Base-by-base conservation (phyloP, 1,140 invertebrate species). In the Pseudomyrmex sp. region DNA sequence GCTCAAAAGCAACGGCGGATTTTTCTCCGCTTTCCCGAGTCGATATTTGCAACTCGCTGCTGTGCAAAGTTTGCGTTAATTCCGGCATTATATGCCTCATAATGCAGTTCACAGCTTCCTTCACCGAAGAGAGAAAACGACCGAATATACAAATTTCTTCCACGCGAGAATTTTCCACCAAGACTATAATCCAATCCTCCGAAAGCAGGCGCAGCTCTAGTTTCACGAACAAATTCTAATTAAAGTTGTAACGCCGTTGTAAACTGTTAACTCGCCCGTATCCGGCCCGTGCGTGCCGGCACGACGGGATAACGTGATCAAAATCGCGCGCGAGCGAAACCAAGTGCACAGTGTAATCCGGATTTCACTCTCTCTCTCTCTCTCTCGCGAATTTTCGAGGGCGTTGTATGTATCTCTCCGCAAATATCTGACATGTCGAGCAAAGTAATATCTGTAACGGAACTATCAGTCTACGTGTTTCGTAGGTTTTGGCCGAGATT, bases 311-410 rank as follows among this genome's bases (percentile, higher is more conserved):
- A 35, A 58, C 52, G 35, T 68, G 62, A 68, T 56, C 35, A 35
- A 35, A 35, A 35, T 35, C 35, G 35, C 35, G 35, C 26, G 13
- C 50, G 63, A 18, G 9, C 75, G 35, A 15, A 68, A 69, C 48
- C 18, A 69, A 79, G 35, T 46, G 69, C 54, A 58, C 12, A 35
- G 44, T 46, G 18, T 69, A 46, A 69, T 79, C 75, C 65, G 52
- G 15, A 79, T 69, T 35, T 35, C 35, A 35, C 35, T 35, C 3
- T 35, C 35, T 35, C 35, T 7, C 35, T 35, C 35, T 56, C 50
- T 18, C 50, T 79, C 35, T 79, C 26, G 26, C 48, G 26, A 77
- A 77, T 48, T 68, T 66, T 56, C 4, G 48, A 18, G 20, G 68
- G 46, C 63, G 63, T 56, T 26, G 15, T 68, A 26, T 18, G 48